A percentile compares a stretch with the other conserved stretches of the same genome.
Conservation (phyloP, 2,113 vertebrate species). For the Psilopogon haemacephalus region DNA sequence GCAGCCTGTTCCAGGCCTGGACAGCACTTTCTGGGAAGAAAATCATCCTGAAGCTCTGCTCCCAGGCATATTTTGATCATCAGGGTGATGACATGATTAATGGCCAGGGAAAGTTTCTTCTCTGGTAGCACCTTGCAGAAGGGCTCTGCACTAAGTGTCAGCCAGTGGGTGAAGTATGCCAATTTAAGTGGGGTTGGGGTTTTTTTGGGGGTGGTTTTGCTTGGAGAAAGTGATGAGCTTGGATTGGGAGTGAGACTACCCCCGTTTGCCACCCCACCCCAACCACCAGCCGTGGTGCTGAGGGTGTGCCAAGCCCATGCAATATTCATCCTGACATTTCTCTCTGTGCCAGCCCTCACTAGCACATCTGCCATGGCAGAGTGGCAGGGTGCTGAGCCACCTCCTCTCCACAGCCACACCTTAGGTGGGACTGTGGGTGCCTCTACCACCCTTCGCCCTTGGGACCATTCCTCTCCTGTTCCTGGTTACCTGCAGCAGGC, state of each 20-base stretch:
- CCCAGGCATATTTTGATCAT: background rate
- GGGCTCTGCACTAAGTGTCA: background rate
- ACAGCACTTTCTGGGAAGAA: background rate
- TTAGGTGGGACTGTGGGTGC: rapidly evolving
- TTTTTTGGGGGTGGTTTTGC: background rate
- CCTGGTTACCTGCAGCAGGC: background rate
- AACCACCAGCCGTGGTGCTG: background rate
- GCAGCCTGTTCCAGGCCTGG: no score
- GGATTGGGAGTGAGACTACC: background rate
- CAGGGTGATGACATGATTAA: rapidly evolving
- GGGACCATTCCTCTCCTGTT: background rate
- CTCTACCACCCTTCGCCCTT: background rate
- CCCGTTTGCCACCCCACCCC: background rate
- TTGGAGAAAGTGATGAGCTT: background rate
- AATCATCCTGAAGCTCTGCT: background rate
- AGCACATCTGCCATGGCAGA: background rate
- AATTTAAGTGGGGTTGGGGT: no score
- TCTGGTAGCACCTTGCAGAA: no score
- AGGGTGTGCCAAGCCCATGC: background rate
- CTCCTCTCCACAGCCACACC: rapidly evolving
- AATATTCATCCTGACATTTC: background rate
- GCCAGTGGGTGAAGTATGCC: background rate
- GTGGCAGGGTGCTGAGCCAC: background rate
- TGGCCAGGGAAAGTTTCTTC: background rate
- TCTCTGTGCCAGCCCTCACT: background rate